Percentiles rank a stretch among this genome's conserved stretches.
Evolutionary conservation across 2,113 vertebrate species (phyloP).

Genomic region (Hystrix brachyura): DNA sequence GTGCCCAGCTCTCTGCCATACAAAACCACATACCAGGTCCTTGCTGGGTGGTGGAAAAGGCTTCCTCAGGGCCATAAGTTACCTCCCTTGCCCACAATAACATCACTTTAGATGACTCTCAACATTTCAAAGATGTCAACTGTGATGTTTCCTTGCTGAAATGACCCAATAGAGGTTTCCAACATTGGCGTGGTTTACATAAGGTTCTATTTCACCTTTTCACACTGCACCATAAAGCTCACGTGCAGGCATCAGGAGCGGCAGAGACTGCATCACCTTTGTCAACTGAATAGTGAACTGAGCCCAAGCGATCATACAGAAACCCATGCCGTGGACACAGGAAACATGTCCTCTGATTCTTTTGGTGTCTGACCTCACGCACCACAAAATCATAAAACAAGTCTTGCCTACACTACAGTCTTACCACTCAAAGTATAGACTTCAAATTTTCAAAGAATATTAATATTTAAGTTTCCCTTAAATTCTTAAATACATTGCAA

Average conservation of each 20-base stretch:
- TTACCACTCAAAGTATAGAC: background rate
- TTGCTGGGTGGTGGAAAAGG: background rate
- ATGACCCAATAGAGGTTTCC: background rate
- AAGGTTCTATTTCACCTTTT: background rate
- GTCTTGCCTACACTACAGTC: background rate
- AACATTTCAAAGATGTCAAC: background rate
- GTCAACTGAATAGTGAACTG: background rate
- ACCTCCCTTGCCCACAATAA: background rate
- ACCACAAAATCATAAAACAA: background rate
- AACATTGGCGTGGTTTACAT: background rate
- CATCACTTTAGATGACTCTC: background rate
- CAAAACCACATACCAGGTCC: background rate
- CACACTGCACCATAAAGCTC: background rate
- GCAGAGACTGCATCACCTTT: background rate
- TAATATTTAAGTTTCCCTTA: background rate
- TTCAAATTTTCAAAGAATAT: background rate
- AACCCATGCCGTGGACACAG: background rate
- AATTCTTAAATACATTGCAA: background rate
- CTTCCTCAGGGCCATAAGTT: fast-evolving
- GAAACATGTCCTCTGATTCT: background rate
- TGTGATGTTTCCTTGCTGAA: background rate
- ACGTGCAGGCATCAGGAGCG: background rate
- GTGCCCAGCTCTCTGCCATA: background rate
- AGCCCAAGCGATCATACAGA: background rate
- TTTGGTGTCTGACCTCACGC: background rate